Percentiles rank a stretch among this genome's conserved stretches.
Evolutionary conservation across 2,888 invertebrate species (phyloP).

Genomic region (Melanotus villosus): DNA sequence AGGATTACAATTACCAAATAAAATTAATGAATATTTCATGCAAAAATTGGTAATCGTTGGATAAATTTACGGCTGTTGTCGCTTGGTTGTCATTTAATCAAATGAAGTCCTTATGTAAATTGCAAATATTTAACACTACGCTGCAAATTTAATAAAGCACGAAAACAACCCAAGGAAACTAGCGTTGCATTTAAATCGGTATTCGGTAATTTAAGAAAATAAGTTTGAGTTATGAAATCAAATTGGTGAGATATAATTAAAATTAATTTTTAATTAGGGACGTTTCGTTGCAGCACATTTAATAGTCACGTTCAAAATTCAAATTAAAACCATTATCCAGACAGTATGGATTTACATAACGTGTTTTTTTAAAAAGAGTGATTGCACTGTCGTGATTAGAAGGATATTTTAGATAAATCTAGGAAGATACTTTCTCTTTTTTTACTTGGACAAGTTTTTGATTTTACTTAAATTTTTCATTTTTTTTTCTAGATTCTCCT

Average conservation of each 20-base stretch:
- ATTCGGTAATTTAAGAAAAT: no score
- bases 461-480: background rate
- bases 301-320: slow-evolving; percentile 8
- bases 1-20: no score
- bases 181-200: no score
- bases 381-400: slow-evolving; percentile 3
- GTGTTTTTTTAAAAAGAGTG: background rate
- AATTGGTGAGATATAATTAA: background rate
- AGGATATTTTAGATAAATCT: slow-evolving; percentile 2
- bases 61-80: no score
- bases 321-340: slow-evolving; percentile 6
- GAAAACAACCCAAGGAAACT: no score
- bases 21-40: no score
- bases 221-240: no score
- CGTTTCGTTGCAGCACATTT: background rate
- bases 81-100: no score
- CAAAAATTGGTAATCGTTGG: no score
- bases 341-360: slow-evolving; percentile 1
- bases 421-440: slow-evolving; percentile 9
- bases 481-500: background rate
- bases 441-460: background rate
- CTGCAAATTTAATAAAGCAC: no score
- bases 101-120: no score
- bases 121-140: no score
- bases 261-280: slow-evolving; percentile 4